Evolutionary conservation across 1,140 invertebrate genomes (phyloP).

Genomic region (Drosophila simulans): DNA sequence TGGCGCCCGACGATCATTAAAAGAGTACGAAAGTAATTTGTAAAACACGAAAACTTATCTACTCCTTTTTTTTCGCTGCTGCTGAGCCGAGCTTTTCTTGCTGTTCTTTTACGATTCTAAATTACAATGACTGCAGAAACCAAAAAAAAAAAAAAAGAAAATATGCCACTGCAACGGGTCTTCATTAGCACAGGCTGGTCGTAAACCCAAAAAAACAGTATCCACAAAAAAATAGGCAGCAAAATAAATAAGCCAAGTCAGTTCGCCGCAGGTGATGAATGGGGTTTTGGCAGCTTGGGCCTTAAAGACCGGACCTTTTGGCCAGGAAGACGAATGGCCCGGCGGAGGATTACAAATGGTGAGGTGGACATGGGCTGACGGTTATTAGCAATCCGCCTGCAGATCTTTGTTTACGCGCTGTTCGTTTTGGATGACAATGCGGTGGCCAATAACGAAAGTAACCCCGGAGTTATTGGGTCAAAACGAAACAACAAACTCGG

Average conservation of each 20-base stretch:
- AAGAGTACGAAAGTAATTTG: slow-evolving; percentile 73
- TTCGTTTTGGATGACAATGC: slow-evolving; percentile 6
- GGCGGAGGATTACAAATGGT: slow-evolving; percentile 53
- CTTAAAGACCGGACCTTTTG: slow-evolving; percentile 25
- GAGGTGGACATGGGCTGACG: slow-evolving; percentile 48
- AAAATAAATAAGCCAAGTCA: slow-evolving; percentile 62
- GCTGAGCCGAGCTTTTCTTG: slow-evolving; percentile 8
- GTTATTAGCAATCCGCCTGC: slow-evolving; percentile 55
- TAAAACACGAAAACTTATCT: slow-evolving; percentile 76
- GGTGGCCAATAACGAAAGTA: slow-evolving; percentile 26
- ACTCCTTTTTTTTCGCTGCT: slow-evolving; percentile 37
- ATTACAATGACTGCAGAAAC: slow-evolving; percentile 53
- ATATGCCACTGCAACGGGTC: slow-evolving; percentile 46
- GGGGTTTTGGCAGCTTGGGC: slow-evolving; percentile 45
- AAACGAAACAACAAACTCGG: slow-evolving; percentile 37
- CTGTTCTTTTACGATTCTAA: slow-evolving; percentile 74
- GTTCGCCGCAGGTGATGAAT: slow-evolving; percentile 47
- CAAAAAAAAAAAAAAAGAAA: background rate
- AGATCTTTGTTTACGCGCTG: slow-evolving; percentile 10
- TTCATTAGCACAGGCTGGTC: slow-evolving; percentile 69
- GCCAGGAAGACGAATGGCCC: slow-evolving; percentile 51
- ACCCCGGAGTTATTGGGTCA: slow-evolving; percentile 65
- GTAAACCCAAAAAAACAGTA: slow-evolving; percentile 43
- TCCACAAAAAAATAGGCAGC: slow-evolving; percentile 7
- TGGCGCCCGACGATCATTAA: slow-evolving; percentile 76